Percentiles rank a stretch among this genome's conserved stretches.
phyloP scores from a whole-genome alignment of 2,888 invertebrate genomes.

The Nymphalis polychloros region DNA sequence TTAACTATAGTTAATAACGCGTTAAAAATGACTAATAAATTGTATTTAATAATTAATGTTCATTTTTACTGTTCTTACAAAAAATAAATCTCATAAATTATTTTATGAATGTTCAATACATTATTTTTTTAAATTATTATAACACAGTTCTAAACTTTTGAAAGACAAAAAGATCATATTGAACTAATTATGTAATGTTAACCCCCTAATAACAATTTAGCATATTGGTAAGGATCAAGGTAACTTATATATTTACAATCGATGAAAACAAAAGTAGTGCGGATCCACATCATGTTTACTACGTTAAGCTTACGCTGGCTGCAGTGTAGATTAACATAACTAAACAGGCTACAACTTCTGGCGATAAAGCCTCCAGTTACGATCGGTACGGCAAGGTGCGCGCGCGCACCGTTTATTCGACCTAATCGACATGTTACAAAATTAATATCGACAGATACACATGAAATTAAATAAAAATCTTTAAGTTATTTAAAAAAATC shows the following conservation, averaged over 20 bases:
- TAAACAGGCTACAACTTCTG: slow-evolving; percentile 70
- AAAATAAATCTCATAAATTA: too few species aligned
- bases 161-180: too few species aligned
- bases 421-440: slow-evolving; percentile 33
- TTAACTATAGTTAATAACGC: too few species aligned
- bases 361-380: slow-evolving; percentile 76
- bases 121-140: too few species aligned
- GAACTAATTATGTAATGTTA: too few species aligned
- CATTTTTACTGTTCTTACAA: too few species aligned
- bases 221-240: neutral
- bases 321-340: slow-evolving; percentile 69
- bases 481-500: neutral
- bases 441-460: slow-evolving; percentile 7
- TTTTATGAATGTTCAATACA: too few species aligned
- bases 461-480: neutral
- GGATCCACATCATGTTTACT: slow-evolving; percentile 37
- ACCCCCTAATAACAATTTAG: neutral
- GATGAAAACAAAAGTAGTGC: slow-evolving; percentile 11
- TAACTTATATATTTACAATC: neutral
- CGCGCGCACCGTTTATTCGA: slow-evolving; percentile 59
- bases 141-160: too few species aligned
- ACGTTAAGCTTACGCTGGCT: slow-evolving; percentile 64
- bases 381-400: slow-evolving; percentile 67
- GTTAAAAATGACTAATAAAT: too few species aligned
- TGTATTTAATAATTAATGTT: too few species aligned